Evolutionary conservation across 2,797 vertebrate genomes (phyloP).

Genomic region (Nasua narica): DNA sequence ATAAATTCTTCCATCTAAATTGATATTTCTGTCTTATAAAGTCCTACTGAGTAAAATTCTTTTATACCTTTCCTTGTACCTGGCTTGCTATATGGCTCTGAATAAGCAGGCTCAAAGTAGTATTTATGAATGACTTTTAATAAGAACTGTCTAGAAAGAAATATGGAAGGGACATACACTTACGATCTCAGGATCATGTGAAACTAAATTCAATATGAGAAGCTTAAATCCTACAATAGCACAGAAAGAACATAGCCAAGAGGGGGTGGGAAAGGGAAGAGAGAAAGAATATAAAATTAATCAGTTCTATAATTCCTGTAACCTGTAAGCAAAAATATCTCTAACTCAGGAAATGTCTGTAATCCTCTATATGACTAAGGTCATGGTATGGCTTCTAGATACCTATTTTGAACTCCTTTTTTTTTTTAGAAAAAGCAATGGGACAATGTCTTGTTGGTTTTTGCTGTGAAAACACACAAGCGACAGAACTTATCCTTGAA

Average conservation of each 20-base stretch:
- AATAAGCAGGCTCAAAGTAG: background rate
- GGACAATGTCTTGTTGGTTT: background rate
- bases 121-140: background rate
- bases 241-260: background rate
- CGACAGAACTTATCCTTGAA: background rate
- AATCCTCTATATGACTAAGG: background rate
- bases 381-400: background rate
- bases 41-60: background rate
- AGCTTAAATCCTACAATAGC: background rate
- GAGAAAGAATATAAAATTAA: background rate
- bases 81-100: background rate
- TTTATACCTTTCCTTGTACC: background rate
- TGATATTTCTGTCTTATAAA: background rate
- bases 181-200: background rate
- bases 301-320: background rate
- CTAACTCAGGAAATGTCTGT: slow-evolving; percentile 29
- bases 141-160: background rate
- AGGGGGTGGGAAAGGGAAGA: background rate
- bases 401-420: background rate
- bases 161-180: background rate
- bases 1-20: background rate
- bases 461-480: background rate
- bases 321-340: background rate
- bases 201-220: background rate
- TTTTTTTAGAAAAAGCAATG: background rate